Conservation (phyloP, 30 jellyfish, hydroid and myxozoan species). For the Turritopsis dohrnii region DNA sequence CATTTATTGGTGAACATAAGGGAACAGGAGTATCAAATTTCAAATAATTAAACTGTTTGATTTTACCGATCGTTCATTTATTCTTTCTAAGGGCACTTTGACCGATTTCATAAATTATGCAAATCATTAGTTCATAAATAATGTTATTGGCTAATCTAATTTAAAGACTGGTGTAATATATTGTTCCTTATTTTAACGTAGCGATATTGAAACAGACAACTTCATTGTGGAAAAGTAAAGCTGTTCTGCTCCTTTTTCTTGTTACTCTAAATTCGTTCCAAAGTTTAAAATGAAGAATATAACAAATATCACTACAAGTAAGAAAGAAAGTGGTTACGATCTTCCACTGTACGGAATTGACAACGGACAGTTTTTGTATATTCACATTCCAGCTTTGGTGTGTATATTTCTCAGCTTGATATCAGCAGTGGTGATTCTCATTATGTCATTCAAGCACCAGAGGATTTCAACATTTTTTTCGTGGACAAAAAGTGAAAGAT, state of each 20-base stretch:
- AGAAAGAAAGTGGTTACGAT: constrained; percentile 5
- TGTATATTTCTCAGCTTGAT: neutral
- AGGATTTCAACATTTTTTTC: neutral
- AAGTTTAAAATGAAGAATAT: no score
- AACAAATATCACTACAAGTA: neutral
- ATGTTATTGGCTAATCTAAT: neutral
- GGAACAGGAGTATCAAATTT: neutral
- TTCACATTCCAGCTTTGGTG: constrained; percentile 21
- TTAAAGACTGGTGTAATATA: neutral
- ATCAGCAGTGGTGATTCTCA: neutral
- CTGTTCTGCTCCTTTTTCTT: no score
- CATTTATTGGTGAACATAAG: neutral
- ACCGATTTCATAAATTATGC: neutral
- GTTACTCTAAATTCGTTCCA: no score
- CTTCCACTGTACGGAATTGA: constrained; percentile 10
- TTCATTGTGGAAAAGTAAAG: neutral
- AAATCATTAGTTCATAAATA: neutral
- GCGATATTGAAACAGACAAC: neutral
- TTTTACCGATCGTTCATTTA: neutral
- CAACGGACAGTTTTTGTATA: neutral
- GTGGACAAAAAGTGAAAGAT: constrained; percentile 20
- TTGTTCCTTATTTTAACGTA: neutral
- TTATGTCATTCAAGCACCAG: neutral
- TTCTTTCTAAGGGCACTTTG: neutral
- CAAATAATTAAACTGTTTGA: neutral